Evolutionary conservation across 2,797 vertebrate species (phyloP), one percentile per base, ranked within the genome.

Genomic region (Schizopygopsis pylzovi): DNA sequence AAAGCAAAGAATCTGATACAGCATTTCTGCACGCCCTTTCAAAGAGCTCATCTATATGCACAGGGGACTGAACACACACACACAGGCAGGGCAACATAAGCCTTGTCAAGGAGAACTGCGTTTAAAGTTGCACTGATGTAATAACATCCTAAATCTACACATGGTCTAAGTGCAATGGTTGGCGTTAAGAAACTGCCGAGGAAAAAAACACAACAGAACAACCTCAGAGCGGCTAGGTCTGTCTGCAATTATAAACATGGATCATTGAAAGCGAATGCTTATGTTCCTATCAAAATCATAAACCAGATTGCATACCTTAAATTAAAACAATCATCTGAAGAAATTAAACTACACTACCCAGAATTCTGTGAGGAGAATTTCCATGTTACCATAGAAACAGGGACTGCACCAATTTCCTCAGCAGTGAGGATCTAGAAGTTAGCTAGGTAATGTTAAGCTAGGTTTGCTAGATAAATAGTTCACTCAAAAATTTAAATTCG

Each of bases 11-110:
- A 61, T 61, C 82, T 84, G 87, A 85, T 70, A 56, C 82, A 82
- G 87, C 82, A 83, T 71, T 87, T 87, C 72, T 84, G 70, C 41
- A 56, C 81, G 84, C 84, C 83, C 88, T 84, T 85, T 89, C 83
- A 85, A 70, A 82, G 67, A 41, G 33, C 79, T 87, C 79, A 87
- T 90, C 87, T 86, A 81, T 73, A 90, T 85, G 82, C 87, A 80
- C 83, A 54, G 71, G 83, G 75, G 75, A 54, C 80, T 73, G 68
- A 67, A 67, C 81, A 28, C 72, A 49, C 72, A 49, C 71, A 85
- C 49, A 73, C 63, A 33, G 28, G 28, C 28, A 78, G 70, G 22
- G 47, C 81, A 70, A 83, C 9, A 63, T 73, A 83, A 88, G 88
- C 89, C 73, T 52, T 70, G 85, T 67, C 49, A 71, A 86, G 81